These are phyloP conservation scores for Nemotelus nigrinus DNA, from an alignment of 2,888 invertebrate species.

Conservation along the genomic window DNA sequence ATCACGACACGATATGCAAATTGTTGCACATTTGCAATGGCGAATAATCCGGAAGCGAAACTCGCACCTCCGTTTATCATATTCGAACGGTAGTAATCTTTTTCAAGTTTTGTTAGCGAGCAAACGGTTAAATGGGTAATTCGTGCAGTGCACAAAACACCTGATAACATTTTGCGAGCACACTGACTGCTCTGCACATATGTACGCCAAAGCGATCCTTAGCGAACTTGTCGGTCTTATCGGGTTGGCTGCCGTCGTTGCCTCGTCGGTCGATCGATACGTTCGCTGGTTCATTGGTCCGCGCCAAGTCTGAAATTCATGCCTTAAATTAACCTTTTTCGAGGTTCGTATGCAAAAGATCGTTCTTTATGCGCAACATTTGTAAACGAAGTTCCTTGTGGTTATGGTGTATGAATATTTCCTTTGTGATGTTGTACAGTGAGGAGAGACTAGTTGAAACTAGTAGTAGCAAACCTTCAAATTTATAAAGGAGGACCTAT, in stretches of 20 bases:
- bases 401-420: conserved; percentile 1
- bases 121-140: conserved; percentile 44
- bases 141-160: conserved; percentile 45
- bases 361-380: conserved; percentile 33
- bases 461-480: too few relatives aligned
- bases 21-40: background rate
- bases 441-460: background rate
- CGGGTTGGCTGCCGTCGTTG: background rate
- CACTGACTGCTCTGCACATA: conserved; percentile 2
- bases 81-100: conserved; percentile 41
- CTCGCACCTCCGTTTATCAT: conserved; percentile 43
- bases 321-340: conserved; percentile 43
- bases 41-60: conserved; percentile 42
- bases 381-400: conserved; percentile 19
- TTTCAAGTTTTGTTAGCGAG: conserved; percentile 32
- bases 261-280: conserved; percentile 1
- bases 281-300: background rate
- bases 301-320: conserved; percentile 30
- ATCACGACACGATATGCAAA: conserved; percentile 41
- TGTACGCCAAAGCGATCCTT: conserved; percentile 27
- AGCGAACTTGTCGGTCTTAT: conserved; percentile 30
- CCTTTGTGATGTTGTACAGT: conserved; percentile 13
- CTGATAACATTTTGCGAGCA: conserved; percentile 42
- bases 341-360: conserved; percentile 7
- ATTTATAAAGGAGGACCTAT: too few relatives aligned